Percentiles rank a stretch among this genome's conserved stretches.
These are phyloP conservation scores for Nasalis larvatus DNA, from an alignment of 2,113 vertebrate species.

Conservation along the genomic window DNA sequence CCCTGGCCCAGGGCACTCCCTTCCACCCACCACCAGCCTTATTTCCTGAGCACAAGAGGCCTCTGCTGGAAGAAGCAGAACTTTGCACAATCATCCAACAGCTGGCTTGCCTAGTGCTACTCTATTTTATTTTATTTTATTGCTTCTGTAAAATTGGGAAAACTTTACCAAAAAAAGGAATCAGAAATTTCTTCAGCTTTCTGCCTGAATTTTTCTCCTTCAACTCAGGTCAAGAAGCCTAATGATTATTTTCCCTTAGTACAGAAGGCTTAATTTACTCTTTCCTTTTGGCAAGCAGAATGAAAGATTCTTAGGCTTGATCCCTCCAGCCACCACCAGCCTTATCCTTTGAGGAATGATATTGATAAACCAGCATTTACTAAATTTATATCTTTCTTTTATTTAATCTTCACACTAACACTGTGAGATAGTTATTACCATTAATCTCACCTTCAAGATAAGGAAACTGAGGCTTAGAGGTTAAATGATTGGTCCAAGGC, in stretches of 20 bases:
- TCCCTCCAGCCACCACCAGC: background rate
- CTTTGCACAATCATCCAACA: background rate
- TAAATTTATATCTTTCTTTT: background rate
- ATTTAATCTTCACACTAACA: background rate
- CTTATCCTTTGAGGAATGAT: background rate
- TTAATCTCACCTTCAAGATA: background rate
- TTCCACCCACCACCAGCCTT: background rate
- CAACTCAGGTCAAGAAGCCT: background rate
- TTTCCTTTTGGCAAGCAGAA: background rate
- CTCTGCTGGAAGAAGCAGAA: slow-evolving; percentile 19
- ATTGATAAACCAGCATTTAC: background rate
- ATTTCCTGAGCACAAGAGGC: background rate
- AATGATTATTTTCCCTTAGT: background rate
- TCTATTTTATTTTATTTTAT: background rate
- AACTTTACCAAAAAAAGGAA: background rate
- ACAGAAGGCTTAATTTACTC: background rate
- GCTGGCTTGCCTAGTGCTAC: background rate
- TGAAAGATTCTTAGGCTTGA: background rate
- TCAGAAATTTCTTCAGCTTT: background rate
- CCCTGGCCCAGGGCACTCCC: background rate
- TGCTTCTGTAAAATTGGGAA: background rate
- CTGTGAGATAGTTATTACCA: background rate
- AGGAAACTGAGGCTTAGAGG: background rate
- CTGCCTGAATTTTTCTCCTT: background rate
- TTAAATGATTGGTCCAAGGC: background rate